Evolutionary conservation across 2,113 vertebrate genomes (phyloP).

Genomic region (Condylura cristata): DNA sequence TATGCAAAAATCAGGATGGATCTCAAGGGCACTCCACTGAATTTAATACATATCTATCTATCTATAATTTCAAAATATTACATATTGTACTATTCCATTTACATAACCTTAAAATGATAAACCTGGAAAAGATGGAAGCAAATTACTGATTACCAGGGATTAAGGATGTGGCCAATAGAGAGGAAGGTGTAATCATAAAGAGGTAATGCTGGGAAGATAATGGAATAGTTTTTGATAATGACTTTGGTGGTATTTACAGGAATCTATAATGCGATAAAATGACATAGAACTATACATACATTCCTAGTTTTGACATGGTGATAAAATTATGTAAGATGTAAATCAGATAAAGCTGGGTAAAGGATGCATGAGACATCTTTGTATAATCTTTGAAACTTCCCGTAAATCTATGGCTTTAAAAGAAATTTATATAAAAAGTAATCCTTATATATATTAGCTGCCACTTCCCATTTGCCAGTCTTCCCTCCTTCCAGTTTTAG

Average conservation of each 20-base stretch:
- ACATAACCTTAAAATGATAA: neutral
- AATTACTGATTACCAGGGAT: neutral
- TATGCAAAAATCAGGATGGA: neutral
- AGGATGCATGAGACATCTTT: neutral
- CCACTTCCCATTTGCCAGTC: neutral
- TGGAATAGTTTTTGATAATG: neutral
- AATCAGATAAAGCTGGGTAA: neutral
- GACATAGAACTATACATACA: neutral
- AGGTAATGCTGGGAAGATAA: neutral
- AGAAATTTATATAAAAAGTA: neutral
- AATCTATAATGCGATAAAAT: neutral
- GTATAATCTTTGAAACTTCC: neutral
- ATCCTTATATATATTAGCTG: neutral
- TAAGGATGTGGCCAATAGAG: neutral
- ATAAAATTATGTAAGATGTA: neutral
- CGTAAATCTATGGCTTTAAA: neutral
- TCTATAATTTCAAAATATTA: neutral
- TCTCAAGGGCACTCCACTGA: neutral
- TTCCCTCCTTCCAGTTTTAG: neutral
- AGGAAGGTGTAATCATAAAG: neutral
- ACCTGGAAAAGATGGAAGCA: neutral
- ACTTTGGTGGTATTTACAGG: neutral
- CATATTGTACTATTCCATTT: neutral
- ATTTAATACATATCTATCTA: neutral
- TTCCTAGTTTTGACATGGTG: neutral